These are phyloP conservation scores for Catocala nupta DNA, from an alignment of 2,888 invertebrate genomes.

Conservation along the genomic window DNA sequence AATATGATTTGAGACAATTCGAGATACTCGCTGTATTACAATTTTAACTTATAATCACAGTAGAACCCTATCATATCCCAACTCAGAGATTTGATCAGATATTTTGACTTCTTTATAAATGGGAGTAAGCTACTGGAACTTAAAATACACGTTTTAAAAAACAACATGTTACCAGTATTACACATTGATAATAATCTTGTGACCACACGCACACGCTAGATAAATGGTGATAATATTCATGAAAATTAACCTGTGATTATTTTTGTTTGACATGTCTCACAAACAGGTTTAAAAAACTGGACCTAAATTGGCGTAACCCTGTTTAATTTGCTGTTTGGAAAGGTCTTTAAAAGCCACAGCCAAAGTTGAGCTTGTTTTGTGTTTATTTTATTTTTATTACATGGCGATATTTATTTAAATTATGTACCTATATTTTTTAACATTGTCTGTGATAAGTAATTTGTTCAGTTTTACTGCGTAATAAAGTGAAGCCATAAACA, in stretches of 20 bases:
- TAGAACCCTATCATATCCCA: no score
- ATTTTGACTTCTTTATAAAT: conserved; percentile 42
- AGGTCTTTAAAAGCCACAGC: conserved; percentile 22
- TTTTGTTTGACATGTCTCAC: conserved; percentile 35
- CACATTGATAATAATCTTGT: conserved; percentile 22
- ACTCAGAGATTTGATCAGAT: conserved; percentile 1
- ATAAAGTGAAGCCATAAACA: no score
- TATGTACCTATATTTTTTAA: no score
- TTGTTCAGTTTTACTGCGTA: no score
- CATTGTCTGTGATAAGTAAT: no score
- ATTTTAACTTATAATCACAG: no score
- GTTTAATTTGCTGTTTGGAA: conserved; percentile 29
- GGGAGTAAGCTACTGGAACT: conserved; percentile 36
- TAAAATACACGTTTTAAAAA: conserved; percentile 28
- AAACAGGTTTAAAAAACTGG: conserved; percentile 48
- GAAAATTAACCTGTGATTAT: conserved; percentile 25
- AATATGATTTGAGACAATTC: no score
- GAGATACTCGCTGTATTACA: no score
- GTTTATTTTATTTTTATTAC: conserved; percentile 1
- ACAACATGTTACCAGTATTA: conserved; percentile 7
- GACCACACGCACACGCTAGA: conserved; percentile 24
- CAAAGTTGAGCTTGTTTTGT: conserved; percentile 23
- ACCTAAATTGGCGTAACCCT: conserved; percentile 41
- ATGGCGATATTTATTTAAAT: not conserved
- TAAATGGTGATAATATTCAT: conserved; percentile 36